phyloP scores from a whole-genome alignment of 2,797 vertebrate species.

The Neomorphus geoffroyi region DNA sequence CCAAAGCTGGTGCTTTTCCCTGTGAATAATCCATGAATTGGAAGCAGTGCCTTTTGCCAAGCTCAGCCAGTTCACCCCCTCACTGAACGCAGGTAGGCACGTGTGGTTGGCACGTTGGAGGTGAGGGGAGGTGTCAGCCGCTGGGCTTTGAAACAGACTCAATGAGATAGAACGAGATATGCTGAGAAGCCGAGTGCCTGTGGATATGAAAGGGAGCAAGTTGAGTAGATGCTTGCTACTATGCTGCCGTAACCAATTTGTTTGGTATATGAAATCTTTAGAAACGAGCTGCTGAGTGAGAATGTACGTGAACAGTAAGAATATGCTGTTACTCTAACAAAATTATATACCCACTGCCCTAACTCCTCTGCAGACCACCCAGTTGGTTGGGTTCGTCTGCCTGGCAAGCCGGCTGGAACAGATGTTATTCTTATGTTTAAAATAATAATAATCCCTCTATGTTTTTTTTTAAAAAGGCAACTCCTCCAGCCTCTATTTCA shows the following conservation, averaged over 20 bases:
- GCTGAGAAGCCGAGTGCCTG: neutral
- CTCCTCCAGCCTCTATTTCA: neutral
- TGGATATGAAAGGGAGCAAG: neutral
- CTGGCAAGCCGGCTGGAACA: neutral
- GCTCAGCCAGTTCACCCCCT: neutral
- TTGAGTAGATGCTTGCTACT: neutral
- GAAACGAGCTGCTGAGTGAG: neutral
- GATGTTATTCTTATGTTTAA: neutral
- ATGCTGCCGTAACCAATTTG: neutral
- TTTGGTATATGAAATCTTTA: neutral
- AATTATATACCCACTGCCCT: neutral
- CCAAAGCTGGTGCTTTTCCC: neutral
- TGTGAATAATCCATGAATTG: neutral
- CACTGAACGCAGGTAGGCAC: fast-evolving
- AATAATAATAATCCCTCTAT: neutral
- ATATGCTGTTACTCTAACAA: neutral
- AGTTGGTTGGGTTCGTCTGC: neutral
- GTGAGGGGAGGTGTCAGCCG: fast-evolving
- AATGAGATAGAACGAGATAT: neutral
- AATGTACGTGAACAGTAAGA: neutral
- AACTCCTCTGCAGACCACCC: neutral
- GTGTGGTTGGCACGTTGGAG: too few species aligned
- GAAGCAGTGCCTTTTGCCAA: neutral
- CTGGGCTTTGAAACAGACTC: neutral
- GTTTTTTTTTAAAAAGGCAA: too few species aligned